Evolutionary conservation across 1,140 invertebrate species (phyloP), one percentile per base, ranked within the genome.

Genomic region (Drosophila sproati): DNA sequence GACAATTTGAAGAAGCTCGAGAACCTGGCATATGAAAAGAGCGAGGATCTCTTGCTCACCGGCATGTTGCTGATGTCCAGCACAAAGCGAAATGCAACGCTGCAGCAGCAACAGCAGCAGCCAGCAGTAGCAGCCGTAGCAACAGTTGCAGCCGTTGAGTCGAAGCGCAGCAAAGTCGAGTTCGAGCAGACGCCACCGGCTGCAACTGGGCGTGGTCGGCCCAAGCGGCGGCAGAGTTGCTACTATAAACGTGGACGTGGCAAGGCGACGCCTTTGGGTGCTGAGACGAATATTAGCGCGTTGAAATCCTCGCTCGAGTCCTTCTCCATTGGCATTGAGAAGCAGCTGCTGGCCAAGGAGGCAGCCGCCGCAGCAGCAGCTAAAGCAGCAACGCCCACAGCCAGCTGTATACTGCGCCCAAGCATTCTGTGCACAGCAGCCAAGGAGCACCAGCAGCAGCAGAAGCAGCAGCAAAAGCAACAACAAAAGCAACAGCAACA

Each of bases 31-130:
- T 92, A 92, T 60, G 73, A 82, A 69, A 83, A 93, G 71, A 88
- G 73, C 67, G 72, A 93, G 71, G 82, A 79, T 32, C 61, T 92
- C 45, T 48, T 92, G 10, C 68, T 92, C 12, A 92, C 91, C 2
- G 91, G 91, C 28, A 92, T 92, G 91, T 62, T 92, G 45, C 77
- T 92, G 1, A 92, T 92, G 87, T 91, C 91, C 7, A 91, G 90
- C 60, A 92, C 91, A 8, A 92, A 92, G 45, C 68, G 91, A 1
- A 92, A 78, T 61, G 83, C 89, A 1, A 63, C 85, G 28, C 66
- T 37, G 31, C 75, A 10, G 48, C 43, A 70, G 43, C 32, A 60
- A 55, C 50, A 47, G 32, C 39, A 41, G 0, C 51, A 41, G 1
- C 7, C 50, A 39, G 5, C 34, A 0, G 7, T 64, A 0, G 1